These are phyloP conservation scores for Ommatoiulus sabulosus DNA, from an alignment of 2,888 invertebrate species.

Conservation along the genomic window DNA sequence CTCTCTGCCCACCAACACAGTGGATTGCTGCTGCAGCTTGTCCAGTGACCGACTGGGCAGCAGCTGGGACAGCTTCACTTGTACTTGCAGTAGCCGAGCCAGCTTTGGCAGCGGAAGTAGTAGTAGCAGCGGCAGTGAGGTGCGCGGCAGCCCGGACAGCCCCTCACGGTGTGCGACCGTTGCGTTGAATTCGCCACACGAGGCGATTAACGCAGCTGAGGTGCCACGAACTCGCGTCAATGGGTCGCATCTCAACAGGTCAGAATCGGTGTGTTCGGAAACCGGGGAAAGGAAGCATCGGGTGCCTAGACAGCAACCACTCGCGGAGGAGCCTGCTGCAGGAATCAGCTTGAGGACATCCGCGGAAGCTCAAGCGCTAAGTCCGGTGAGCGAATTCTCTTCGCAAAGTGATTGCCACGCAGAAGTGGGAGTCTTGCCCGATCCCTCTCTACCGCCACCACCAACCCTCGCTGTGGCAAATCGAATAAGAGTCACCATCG, in stretches of 20 bases:
- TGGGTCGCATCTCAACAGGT: background rate
- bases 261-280: constrained; percentile 58
- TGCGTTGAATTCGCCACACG: background rate
- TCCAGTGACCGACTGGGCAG: constrained; percentile 51
- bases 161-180: background rate
- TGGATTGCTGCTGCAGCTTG: constrained; percentile 50
- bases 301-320: background rate
- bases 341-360: background rate
- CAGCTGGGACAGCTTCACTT: constrained; percentile 57
- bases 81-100: constrained; percentile 59
- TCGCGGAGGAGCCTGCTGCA: background rate
- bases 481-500: constrained; percentile 54
- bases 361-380: background rate
- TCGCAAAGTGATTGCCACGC: background rate
- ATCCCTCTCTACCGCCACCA: background rate
- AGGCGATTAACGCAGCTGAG: background rate
- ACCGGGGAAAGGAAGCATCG: constrained; percentile 56
- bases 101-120: constrained; percentile 57
- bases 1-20: background rate
- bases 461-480: constrained; percentile 37
- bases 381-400: background rate
- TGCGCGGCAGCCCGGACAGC: background rate
- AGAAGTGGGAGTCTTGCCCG: background rate
- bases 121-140: constrained; percentile 55
- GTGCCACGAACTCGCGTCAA: background rate